Evolutionary conservation across 2,888 invertebrate species (phyloP).

Genomic region (Epinotia nisella): DNA sequence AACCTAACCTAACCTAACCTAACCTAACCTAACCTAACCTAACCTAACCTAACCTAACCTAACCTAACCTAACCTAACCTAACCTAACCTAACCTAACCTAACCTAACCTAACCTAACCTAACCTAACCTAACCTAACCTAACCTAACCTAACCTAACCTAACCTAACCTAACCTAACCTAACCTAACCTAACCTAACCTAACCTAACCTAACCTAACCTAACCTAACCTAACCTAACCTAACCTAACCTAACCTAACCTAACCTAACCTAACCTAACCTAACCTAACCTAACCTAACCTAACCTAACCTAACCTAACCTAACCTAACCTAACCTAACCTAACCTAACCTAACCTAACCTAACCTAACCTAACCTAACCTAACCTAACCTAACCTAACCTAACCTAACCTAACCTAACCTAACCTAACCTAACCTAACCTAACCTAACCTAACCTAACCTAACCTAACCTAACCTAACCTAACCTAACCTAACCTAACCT

Average conservation of each 20-base stretch:
- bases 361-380: slow-evolving; percentile 22
- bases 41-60: slow-evolving; percentile 21
- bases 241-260: slow-evolving; percentile 22
- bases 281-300: slow-evolving; percentile 21
- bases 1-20: slow-evolving; percentile 23
- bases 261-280: slow-evolving; percentile 22
- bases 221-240: slow-evolving; percentile 22
- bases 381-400: slow-evolving; percentile 22
- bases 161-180: slow-evolving; percentile 22
- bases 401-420: slow-evolving; percentile 22
- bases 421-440: slow-evolving; percentile 22
- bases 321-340: slow-evolving; percentile 22
- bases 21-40: slow-evolving; percentile 12
- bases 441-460: slow-evolving; percentile 22
- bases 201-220: slow-evolving; percentile 22
- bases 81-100: slow-evolving; percentile 22
- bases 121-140: slow-evolving; percentile 22
- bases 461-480: slow-evolving; percentile 22
- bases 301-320: slow-evolving; percentile 22
- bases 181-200: slow-evolving; percentile 22
- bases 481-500: slow-evolving; percentile 22
- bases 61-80: slow-evolving; percentile 22
- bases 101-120: slow-evolving; percentile 21
- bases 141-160: slow-evolving; percentile 22
- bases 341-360: slow-evolving; percentile 22